A percentile compares a stretch with the other conserved stretches of the same genome.
phyloP scores from a whole-genome alignment of 2,797 vertebrate species.

The Schizothorax lantsangensis region DNA sequence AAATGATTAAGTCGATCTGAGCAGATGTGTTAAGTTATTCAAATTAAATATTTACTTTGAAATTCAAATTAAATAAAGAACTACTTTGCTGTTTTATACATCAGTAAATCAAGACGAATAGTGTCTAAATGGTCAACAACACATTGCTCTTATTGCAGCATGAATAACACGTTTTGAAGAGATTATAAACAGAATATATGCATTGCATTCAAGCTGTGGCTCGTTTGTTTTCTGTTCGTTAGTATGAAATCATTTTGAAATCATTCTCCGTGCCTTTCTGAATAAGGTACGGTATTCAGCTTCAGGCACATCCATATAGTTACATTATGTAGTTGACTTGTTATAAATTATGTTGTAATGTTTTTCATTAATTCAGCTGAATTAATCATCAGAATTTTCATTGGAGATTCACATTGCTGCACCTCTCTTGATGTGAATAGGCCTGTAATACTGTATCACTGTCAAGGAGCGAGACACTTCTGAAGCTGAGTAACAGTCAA shows the following conservation, averaged over 20 bases:
- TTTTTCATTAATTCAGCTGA: neutral
- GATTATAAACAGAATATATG: neutral
- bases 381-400: neutral
- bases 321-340: neutral
- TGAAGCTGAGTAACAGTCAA: neutral
- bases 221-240: neutral
- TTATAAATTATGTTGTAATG: neutral
- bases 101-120: neutral
- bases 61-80: neutral
- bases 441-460: neutral
- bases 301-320: neutral
- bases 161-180: neutral
- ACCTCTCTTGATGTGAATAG: neutral
- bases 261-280: neutral
- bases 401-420: neutral
- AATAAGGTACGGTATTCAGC: neutral
- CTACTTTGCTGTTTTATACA: neutral
- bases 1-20: too few species aligned
- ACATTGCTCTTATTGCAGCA: neutral
- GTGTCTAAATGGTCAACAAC: neutral
- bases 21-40: too few species aligned
- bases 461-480: neutral
- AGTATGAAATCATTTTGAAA: neutral
- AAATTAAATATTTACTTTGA: too few species aligned
- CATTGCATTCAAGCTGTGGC: neutral